A percentile compares a stretch with the other conserved stretches of the same genome.
Conservation (phyloP, 2,888 invertebrate species). For the Baccha elongata region DNA sequence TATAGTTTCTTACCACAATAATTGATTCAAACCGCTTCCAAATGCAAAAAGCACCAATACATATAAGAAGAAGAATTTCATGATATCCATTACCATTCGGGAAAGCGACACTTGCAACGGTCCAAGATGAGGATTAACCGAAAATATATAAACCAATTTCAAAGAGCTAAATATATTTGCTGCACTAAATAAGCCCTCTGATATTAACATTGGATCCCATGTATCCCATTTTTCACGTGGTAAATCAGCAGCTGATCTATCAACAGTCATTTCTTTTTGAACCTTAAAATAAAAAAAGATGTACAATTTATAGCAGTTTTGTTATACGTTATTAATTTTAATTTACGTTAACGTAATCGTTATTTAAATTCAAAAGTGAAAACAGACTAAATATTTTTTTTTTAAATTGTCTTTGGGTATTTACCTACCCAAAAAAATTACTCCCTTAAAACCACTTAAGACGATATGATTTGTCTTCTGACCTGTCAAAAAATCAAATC, state of each 20-base stretch:
- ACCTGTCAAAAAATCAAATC: too few species aligned
- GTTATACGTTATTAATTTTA: too few species aligned
- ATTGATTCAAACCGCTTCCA: constrained; percentile 89
- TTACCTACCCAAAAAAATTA: too few species aligned
- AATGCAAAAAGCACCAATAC: constrained; percentile 96
- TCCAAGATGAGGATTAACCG: constrained; percentile 97
- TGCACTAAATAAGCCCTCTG: constrained; percentile 98
- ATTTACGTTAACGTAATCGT: too few species aligned
- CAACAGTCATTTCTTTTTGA: constrained; percentile 87
- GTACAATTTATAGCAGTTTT: too few species aligned
- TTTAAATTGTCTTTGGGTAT: too few species aligned
- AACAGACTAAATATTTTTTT: too few species aligned
- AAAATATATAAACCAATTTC: constrained; percentile 98
- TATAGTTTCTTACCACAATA: constrained; percentile 80
- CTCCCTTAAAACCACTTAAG: too few species aligned
- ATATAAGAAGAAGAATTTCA: constrained; percentile 97
- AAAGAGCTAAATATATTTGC: constrained; percentile 98
- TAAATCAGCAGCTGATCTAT: constrained; percentile 85
- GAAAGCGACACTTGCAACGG: constrained; percentile 98
- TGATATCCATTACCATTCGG: constrained; percentile 96
- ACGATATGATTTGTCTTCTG: too few species aligned
- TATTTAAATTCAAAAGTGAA: too few species aligned
- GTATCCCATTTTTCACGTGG: constrained; percentile 97
- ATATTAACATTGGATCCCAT: constrained; percentile 99
- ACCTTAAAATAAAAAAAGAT: constrained; percentile 87